These are phyloP conservation scores for Potamilus streckersoni DNA, from an alignment of 1,140 invertebrate species.

Conservation along the genomic window DNA sequence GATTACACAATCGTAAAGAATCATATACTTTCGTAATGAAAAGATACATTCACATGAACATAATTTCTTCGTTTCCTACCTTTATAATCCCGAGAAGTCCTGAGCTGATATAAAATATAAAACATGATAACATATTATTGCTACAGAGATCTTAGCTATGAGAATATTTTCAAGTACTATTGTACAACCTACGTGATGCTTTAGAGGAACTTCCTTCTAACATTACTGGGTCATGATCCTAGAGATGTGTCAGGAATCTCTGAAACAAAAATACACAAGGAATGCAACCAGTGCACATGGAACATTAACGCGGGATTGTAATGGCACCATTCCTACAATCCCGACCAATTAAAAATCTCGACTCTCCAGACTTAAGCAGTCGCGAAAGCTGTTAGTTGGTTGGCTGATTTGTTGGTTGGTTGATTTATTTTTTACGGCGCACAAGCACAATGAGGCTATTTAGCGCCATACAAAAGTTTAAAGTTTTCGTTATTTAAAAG, in stretches of 20 bases:
- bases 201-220: constrained; percentile 8
- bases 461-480: too few relatives aligned
- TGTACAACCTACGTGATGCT: constrained; percentile 29
- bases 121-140: too few relatives aligned
- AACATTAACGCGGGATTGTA: constrained; percentile 4
- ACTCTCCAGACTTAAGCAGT: too few relatives aligned
- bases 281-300: constrained; percentile 22
- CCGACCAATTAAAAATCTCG: too few relatives aligned
- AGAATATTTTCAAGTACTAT: constrained; percentile 47
- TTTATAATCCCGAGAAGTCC: neutral
- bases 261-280: constrained; percentile 20
- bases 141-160: constrained; percentile 29
- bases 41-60: neutral
- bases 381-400: too few relatives aligned
- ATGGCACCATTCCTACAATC: too few relatives aligned
- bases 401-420: too few relatives aligned
- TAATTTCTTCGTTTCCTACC: neutral
- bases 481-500: too few relatives aligned
- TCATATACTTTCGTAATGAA: neutral
- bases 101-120: too few relatives aligned
- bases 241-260: constrained; percentile 33
- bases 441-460: too few relatives aligned
- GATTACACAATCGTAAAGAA: neutral
- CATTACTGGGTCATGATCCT: constrained; percentile 45
- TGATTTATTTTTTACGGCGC: too few relatives aligned